Percentiles rank a stretch among this genome's conserved stretches.
These are phyloP conservation scores for Brachystomella parvula DNA, from an alignment of 1,140 invertebrate genomes.

Conservation along the genomic window DNA sequence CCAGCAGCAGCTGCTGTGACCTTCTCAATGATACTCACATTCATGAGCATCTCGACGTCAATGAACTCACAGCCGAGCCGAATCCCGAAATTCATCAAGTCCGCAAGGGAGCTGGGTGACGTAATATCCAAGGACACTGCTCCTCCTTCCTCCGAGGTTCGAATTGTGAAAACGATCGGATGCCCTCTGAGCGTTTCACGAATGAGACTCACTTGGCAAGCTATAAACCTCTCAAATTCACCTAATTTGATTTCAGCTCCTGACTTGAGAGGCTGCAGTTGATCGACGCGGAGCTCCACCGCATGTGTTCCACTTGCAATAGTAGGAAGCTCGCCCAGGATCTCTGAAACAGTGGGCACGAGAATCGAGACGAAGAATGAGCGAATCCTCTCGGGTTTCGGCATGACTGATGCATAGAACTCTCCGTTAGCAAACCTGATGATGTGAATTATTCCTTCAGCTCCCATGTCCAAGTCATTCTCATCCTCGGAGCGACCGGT, in stretches of 20 bases:
- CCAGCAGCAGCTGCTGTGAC: background rate
- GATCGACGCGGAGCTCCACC: background rate
- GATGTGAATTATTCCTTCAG: background rate
- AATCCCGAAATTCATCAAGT: background rate
- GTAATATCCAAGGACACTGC: background rate
- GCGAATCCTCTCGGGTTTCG: background rate
- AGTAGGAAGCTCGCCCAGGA: background rate
- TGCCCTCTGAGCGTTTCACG: no score
- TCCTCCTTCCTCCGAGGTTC: background rate
- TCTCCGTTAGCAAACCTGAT: background rate
- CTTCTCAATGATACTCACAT: background rate
- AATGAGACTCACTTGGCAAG: background rate
- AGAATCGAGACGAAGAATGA: conserved; percentile 4
- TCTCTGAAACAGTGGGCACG: background rate
- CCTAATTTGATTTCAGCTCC: background rate
- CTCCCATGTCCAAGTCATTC: background rate
- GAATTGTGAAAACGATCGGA: background rate
- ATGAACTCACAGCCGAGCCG: conserved; percentile 2
- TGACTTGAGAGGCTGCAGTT: background rate
- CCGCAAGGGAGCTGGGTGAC: background rate
- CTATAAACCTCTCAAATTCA: background rate
- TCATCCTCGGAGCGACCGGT: background rate
- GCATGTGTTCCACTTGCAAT: background rate
- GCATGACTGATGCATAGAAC: no score
- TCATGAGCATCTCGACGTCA: background rate